These are phyloP conservation scores for Anagrus nilaparvatae DNA, from an alignment of 1,140 invertebrate species.

Conservation along the genomic window DNA sequence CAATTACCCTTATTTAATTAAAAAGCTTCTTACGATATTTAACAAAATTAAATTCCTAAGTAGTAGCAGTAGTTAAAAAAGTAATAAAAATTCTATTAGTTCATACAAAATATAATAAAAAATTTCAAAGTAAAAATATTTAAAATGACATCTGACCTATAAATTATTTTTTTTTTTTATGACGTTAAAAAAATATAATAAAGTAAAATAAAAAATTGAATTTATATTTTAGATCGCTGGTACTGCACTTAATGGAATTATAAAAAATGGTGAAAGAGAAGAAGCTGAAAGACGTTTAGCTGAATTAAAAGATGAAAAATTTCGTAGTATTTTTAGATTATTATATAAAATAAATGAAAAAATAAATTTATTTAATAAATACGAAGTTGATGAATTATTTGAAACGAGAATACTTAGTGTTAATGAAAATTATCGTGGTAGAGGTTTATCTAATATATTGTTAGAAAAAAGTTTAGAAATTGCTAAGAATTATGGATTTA, in stretches of 20 bases:
- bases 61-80: no score
- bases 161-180: not conserved
- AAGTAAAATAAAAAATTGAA: not conserved
- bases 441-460: slow-evolving; percentile 59
- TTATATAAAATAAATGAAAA: slow-evolving; percentile 52
- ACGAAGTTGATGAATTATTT: slow-evolving; percentile 60
- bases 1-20: no score
- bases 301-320: slow-evolving; percentile 48
- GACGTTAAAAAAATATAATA: not conserved
- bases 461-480: slow-evolving; percentile 52
- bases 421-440: slow-evolving; percentile 54
- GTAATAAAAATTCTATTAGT: not conserved
- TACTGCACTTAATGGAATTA: slow-evolving; percentile 53
- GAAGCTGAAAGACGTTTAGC: slow-evolving; percentile 47
- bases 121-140: slow-evolving; percentile 1
- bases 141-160: not conserved
- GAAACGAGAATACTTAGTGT: slow-evolving; percentile 72
- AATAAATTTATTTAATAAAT: slow-evolving; percentile 51
- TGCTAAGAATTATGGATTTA: slow-evolving; percentile 56
- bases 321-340: slow-evolving; percentile 54
- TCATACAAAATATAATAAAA: not conserved
- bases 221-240: slow-evolving; percentile 56
- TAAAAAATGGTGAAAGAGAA: slow-evolving; percentile 47
- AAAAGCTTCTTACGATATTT: no score
- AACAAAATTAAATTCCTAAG: no score